Evolutionary conservation across 1,140 invertebrate species (phyloP).

Genomic region (Drosophila truncata): DNA sequence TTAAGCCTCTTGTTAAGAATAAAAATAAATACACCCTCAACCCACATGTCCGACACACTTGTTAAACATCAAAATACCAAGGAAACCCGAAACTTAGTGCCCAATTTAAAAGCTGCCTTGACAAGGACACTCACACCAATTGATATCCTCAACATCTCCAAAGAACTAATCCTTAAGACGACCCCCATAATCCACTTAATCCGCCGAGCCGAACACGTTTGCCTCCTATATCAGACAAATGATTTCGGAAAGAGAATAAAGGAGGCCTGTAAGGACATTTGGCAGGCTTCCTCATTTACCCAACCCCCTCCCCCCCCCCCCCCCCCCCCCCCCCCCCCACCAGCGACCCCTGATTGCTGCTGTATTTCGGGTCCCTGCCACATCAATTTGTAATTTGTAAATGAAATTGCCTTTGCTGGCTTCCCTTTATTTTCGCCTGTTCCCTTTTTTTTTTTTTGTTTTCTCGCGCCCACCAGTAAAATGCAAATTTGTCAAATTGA

Average conservation of each 20-base stretch:
- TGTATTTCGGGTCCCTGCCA: conserved; percentile 41
- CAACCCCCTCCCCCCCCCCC: background rate
- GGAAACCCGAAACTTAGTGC: background rate
- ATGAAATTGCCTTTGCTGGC: conserved; percentile 71
- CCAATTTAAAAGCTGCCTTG: conserved; percentile 9
- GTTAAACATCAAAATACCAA: conserved; percentile 13
- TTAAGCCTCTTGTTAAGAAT: background rate
- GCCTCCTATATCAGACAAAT: conserved; percentile 41
- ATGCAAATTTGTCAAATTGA: conserved; percentile 81
- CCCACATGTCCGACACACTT: conserved; percentile 6
- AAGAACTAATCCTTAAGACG: conserved; percentile 46
- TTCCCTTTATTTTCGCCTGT: conserved; percentile 38
- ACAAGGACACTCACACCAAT: conserved; percentile 20
- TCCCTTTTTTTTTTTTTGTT: conserved; percentile 6
- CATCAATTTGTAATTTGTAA: conserved; percentile 82
- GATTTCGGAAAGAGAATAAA: conserved; percentile 32
- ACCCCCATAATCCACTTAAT: conserved; percentile 56
- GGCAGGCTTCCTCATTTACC: conserved; percentile 18
- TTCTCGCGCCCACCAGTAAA: conserved; percentile 49
- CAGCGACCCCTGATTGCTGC: conserved; percentile 28
- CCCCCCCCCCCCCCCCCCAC: too few relatives aligned
- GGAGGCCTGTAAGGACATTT: conserved; percentile 30
- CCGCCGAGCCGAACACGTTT: conserved; percentile 42
- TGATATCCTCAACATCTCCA: conserved; percentile 24
- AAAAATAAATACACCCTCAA: background rate